These are phyloP conservation scores for Axinella damicornis DNA, from an alignment of 37 sponge, comb jelly and placozoan species.

Conservation along the genomic window DNA sequence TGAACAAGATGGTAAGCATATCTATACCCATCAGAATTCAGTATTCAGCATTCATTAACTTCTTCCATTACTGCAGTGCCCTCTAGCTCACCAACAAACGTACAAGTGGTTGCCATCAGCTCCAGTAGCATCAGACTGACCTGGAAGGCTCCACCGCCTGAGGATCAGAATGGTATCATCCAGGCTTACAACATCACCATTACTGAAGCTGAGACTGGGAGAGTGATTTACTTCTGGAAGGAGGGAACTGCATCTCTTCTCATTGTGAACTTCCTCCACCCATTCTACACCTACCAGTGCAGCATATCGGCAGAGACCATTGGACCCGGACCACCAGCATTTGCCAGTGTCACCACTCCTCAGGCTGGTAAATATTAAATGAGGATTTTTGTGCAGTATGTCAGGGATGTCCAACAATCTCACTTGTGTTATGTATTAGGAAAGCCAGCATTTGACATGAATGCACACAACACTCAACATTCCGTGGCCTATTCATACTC, in stretches of 20 bases:
- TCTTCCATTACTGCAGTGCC: conserved; percentile 5
- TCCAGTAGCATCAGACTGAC: conserved; percentile 11
- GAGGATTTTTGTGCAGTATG: too few relatives aligned
- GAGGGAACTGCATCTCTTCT: background rate
- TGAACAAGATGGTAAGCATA: too few relatives aligned
- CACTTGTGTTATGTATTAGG: too few relatives aligned
- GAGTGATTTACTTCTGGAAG: background rate
- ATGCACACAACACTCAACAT: too few relatives aligned
- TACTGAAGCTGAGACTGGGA: background rate
- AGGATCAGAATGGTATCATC: conserved; percentile 61
- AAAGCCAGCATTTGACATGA: too few relatives aligned
- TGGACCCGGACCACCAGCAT: conserved; percentile 11
- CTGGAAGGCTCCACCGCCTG: conserved; percentile 33
- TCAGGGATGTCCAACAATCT: too few relatives aligned
- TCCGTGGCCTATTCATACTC: too few relatives aligned
- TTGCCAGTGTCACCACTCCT: too few relatives aligned
- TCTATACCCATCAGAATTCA: too few relatives aligned
- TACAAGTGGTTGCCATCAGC: background rate
- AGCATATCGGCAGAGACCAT: conserved; percentile 24
- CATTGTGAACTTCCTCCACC: conserved; percentile 11
- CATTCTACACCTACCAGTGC: background rate
- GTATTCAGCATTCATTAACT: too few relatives aligned
- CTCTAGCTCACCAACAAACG: background rate
- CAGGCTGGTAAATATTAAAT: background rate
- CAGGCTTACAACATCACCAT: conserved; percentile 16